Evolutionary conservation across 2,888 invertebrate species (phyloP), one percentile per base, ranked within the genome.

Genomic region (Apamea monoglypha): DNA sequence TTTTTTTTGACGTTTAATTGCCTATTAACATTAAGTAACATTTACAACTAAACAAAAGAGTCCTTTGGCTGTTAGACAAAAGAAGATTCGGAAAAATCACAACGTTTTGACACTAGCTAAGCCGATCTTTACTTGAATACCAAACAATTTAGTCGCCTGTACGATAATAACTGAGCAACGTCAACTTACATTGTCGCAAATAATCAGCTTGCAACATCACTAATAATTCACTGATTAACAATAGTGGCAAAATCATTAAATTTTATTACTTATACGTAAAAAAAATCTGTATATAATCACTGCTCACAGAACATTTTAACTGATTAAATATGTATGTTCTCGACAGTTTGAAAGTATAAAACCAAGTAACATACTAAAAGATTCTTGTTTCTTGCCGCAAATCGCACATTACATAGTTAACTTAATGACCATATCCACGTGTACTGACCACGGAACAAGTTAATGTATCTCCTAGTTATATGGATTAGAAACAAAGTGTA

Each of bases 141-240:
- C 47, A n/a, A 70, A 36, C 61, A 50, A n/a, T 74, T 83, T 74
- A 32, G 53, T 69, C 29, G n/a, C 0, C 2, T 25, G 73, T 83
- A 82, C 77, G 50, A 29, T 90, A 89, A 91, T 89, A 84, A 89
- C 86, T 32, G 72, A 75, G 71, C 66, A 89, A 87, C 83, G 84
- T 87, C 87, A 89, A 18, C 4, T 32, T 64, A 90, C 89, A 89
- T 89, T 89, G 89, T 89, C 86, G 77, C 87, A 85, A 90, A 88
- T 86, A 82, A 86, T 85, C 86, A 86, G 87, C 90, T 91, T 82
- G 84, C 84, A 74, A 85, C 84, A 88, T 84, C 84, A 82, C 86
- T 91, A 90, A 91, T 88, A 87, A 88, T n/a, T n/a, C n/a, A n/a
- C n/a, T 1, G 25, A 56, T 56, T 63, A 63, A 32, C 32, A 32